A percentile compares a stretch with the other conserved stretches of the same genome.
These are phyloP conservation scores for Euura saliciscinereae DNA, from an alignment of 1,140 invertebrate genomes.

Conservation along the genomic window DNA sequence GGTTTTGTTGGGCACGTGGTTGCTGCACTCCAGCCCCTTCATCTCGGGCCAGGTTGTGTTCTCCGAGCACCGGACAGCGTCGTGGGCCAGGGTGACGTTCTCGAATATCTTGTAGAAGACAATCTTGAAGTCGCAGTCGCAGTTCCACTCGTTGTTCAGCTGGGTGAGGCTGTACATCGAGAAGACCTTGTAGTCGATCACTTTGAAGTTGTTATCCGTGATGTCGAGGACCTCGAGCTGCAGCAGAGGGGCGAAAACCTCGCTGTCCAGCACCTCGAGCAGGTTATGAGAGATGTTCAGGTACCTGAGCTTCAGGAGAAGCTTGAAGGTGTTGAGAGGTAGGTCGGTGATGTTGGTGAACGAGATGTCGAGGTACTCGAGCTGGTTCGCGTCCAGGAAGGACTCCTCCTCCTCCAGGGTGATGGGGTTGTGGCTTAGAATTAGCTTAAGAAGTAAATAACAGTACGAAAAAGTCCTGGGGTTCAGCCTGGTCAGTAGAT, in stretches of 20 bases:
- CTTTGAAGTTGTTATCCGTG: constrained; percentile 8
- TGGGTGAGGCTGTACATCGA: constrained; percentile 4
- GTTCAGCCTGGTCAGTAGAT: not conserved
- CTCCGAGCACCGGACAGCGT: not conserved
- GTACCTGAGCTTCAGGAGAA: constrained; percentile 6
- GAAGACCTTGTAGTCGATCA: constrained; percentile 13
- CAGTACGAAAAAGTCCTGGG: constrained; percentile 9
- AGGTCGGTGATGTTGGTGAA: constrained; percentile 1
- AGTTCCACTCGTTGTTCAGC: constrained; percentile 9
- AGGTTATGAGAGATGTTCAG: constrained; percentile 3
- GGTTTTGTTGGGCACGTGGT: constrained; percentile 9
- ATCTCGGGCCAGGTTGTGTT: constrained; percentile 1
- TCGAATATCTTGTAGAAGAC: constrained; percentile 11
- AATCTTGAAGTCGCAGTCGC: constrained; percentile 12
- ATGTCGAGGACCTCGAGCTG: constrained; percentile 11
- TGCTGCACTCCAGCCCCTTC: not conserved
- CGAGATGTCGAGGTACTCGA: constrained; percentile 11
- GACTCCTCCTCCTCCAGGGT: not conserved
- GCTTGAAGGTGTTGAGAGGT: constrained; percentile 8
- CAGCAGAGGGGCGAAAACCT: constrained; percentile 6
- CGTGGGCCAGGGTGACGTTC: constrained; percentile 7
- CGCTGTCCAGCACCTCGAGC: constrained; percentile 11
- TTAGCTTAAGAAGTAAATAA: constrained; percentile 8
- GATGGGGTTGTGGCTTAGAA: constrained; percentile 6
- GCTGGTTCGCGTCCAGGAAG: constrained; percentile 8